A percentile compares a stretch with the other conserved stretches of the same genome.
Evolutionary conservation across 23 tunicate genomes (phyloP).

Genomic region (Trididemnum nubilum): DNA sequence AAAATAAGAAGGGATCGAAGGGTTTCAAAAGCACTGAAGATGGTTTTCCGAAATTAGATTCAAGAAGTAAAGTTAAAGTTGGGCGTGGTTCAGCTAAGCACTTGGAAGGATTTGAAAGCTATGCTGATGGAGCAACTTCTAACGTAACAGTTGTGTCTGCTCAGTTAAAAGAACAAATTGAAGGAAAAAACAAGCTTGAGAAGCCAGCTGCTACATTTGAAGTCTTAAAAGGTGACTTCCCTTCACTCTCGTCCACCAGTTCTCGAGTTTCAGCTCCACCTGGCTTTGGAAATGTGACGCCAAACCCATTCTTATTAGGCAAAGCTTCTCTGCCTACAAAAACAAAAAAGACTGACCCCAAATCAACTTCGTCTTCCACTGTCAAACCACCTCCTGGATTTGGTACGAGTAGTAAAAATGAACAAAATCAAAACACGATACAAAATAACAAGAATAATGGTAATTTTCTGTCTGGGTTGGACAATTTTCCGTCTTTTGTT

Average conservation of each 20-base stretch:
- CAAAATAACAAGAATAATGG: no score
- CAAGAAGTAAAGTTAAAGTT: constrained; percentile 23
- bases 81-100: constrained; percentile 45
- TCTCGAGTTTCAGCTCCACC: constrained; percentile 38
- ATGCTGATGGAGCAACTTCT: background rate
- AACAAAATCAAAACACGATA: background rate
- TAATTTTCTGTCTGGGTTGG: no score
- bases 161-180: background rate
- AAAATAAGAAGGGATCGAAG: background rate
- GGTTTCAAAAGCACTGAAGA: constrained; percentile 11
- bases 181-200: background rate
- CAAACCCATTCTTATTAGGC: background rate
- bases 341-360: background rate
- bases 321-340: background rate
- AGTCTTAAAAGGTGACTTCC: constrained; percentile 18
- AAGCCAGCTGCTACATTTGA: background rate
- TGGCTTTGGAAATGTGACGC: constrained; percentile 25
- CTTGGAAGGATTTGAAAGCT: constrained; percentile 33
- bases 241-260: constrained; percentile 4
- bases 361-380: background rate
- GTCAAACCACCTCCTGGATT: constrained; percentile 31
- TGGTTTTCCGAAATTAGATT: constrained; percentile 26
- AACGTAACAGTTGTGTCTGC: constrained; percentile 16
- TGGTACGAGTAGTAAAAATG: background rate
- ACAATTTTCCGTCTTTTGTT: no score